phyloP scores from a whole-genome alignment of 1,140 invertebrate genomes.

The Melanaphis sacchari region DNA sequence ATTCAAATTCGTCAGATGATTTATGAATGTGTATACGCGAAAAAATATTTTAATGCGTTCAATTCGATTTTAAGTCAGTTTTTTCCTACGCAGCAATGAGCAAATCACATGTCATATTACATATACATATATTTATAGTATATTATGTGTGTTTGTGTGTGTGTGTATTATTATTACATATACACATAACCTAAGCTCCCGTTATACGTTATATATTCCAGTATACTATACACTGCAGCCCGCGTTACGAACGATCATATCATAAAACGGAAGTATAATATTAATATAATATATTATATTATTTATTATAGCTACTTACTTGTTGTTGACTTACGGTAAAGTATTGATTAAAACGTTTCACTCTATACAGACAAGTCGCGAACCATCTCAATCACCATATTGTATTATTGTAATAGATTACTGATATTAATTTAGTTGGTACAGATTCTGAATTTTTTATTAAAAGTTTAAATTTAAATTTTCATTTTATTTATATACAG shows the following conservation, averaged over 20 bases:
- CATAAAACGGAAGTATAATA: background rate
- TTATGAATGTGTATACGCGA: background rate
- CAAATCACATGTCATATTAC: background rate
- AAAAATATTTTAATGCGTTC: background rate
- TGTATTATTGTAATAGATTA: background rate
- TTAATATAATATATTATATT: background rate
- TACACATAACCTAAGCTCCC: background rate
- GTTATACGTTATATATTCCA: no score
- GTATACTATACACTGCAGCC: background rate
- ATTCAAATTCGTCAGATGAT: background rate
- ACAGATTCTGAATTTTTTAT: background rate
- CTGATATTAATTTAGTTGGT: background rate
- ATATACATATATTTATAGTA: background rate
- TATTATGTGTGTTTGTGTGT: no score
- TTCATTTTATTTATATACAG: background rate
- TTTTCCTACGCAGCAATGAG: background rate
- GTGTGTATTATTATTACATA: no score
- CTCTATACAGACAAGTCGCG: background rate
- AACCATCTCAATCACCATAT: no score
- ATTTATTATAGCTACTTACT: background rate
- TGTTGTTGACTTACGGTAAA: background rate
- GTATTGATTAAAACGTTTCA: background rate
- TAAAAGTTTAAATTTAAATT: background rate
- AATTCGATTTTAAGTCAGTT: background rate
- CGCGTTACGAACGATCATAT: background rate